These are phyloP conservation scores for Plecotus auritus DNA, from an alignment of 2,113 vertebrate species.

Conservation along the genomic window DNA sequence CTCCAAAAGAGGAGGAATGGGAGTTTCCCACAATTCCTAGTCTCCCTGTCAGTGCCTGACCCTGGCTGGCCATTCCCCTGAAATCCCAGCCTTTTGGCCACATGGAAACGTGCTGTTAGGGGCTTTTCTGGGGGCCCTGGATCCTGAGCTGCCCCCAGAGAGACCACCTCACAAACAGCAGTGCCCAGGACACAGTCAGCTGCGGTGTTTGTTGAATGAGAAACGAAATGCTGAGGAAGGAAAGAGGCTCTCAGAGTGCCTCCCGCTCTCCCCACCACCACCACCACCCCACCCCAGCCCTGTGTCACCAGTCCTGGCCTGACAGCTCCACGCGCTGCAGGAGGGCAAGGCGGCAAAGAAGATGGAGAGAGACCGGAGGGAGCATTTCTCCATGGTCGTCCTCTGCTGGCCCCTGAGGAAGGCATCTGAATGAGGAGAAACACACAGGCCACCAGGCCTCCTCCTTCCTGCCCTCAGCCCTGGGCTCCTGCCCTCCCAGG, in stretches of 20 bases:
- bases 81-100: neutral
- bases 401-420: neutral
- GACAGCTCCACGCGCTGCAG: neutral
- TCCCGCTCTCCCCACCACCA: neutral
- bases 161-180: neutral
- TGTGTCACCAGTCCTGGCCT: neutral
- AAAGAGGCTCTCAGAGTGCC: neutral
- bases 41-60: neutral
- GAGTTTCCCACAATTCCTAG: neutral
- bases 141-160: neutral
- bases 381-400: neutral
- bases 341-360: neutral
- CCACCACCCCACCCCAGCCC: neutral
- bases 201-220: neutral
- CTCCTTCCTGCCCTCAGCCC: neutral
- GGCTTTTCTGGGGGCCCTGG: neutral
- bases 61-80: neutral
- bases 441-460: neutral
- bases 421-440: neutral
- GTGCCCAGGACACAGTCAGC: neutral
- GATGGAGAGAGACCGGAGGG: neutral
- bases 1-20: neutral
- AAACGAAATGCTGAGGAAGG: neutral
- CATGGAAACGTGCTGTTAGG: neutral
- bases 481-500: constrained; percentile 24